phyloP scores from a whole-genome alignment of 2,113 vertebrate genomes.

The Bagarius yarrelli region DNA sequence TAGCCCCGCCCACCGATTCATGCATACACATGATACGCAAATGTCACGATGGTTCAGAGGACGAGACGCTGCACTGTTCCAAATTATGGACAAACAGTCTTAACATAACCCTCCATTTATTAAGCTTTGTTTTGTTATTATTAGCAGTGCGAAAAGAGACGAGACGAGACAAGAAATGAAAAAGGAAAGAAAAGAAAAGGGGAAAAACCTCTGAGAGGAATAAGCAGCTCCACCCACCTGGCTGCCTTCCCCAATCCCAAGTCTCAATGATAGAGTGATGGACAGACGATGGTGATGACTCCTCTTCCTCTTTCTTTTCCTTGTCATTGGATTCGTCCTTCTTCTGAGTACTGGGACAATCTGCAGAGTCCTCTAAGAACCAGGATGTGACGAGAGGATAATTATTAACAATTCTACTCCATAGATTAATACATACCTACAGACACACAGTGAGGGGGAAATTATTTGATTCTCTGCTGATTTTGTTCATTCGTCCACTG shows the following conservation, averaged over 20 bases:
- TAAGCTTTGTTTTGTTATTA: no score
- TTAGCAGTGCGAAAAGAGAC: no score
- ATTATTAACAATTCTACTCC: not conserved
- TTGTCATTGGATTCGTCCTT: constrained; percentile 94
- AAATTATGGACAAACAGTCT: no score
- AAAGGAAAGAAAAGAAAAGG: no score
- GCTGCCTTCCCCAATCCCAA: constrained; percentile 96
- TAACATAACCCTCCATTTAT: no score
- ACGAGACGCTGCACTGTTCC: no score
- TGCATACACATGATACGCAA: no score
- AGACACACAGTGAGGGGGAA: not conserved
- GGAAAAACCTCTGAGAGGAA: not conserved
- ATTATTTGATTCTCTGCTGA: no score
- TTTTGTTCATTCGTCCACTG: no score
- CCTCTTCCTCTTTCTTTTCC: constrained; percentile 98
- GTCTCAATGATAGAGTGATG: constrained; percentile 94
- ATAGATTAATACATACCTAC: not conserved
- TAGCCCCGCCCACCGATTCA: no score
- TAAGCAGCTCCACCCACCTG: constrained; percentile 75
- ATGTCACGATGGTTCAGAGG: no score
- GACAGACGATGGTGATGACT: constrained; percentile 71
- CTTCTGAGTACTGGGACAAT: constrained; percentile 81
- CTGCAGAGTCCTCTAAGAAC: constrained; percentile 82
- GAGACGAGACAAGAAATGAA: no score
- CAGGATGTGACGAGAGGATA: not conserved